Evolutionary conservation across 2,888 invertebrate species (phyloP).

Genomic region (Toxonevra muliebris): DNA sequence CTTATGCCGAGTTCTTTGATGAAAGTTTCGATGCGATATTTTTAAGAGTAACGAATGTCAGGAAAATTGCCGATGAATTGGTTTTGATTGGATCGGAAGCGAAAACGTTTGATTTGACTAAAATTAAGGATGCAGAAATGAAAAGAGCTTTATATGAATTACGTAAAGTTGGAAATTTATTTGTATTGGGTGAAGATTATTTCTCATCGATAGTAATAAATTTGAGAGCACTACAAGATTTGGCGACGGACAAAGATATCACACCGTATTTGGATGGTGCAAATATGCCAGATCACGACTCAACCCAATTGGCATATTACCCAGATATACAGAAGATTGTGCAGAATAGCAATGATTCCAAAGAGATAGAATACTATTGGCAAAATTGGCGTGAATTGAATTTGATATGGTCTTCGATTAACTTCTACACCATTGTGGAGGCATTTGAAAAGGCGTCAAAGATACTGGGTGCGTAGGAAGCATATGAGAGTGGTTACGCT

Average conservation of each 20-base stretch:
- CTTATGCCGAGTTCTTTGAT: conserved; percentile 53
- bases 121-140: conserved; percentile 45
- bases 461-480: conserved; percentile 47
- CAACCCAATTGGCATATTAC: conserved; percentile 54
- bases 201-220: conserved; percentile 57
- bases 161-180: conserved; percentile 52
- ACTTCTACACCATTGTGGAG: conserved; percentile 57
- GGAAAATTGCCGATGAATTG: conserved; percentile 56
- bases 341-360: conserved; percentile 52
- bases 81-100: conserved; percentile 67
- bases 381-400: conserved; percentile 59
- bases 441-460: conserved; percentile 55
- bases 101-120: conserved; percentile 62
- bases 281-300: conserved; percentile 55
- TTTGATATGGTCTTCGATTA: conserved; percentile 55
- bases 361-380: conserved; percentile 60
- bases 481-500: background rate
- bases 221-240: conserved; percentile 52
- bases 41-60: conserved; percentile 53
- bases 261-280: conserved; percentile 55
- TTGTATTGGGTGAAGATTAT: conserved; percentile 60
- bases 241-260: conserved; percentile 69
- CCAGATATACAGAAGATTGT: conserved; percentile 59
- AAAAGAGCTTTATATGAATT: conserved; percentile 53
- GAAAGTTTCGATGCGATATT: conserved; percentile 58